Percentiles rank a stretch among this genome's conserved stretches.
Conservation (phyloP, 2,888 invertebrate genomes). For the Escarpia spicata region DNA sequence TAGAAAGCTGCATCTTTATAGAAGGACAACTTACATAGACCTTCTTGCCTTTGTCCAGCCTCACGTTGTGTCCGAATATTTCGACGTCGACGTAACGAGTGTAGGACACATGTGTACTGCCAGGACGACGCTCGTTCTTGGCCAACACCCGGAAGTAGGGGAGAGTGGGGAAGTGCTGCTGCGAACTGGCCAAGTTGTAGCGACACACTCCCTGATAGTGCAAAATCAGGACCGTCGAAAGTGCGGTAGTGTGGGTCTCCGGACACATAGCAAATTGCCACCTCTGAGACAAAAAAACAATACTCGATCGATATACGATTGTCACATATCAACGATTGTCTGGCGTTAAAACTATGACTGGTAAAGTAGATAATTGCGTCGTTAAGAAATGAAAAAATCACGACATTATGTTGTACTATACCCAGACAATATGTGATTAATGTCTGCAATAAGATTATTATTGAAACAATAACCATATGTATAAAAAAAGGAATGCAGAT, state of each 20-base stretch:
- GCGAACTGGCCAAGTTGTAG: conserved; percentile 20
- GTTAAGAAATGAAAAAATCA: background rate
- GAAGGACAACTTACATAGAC: background rate
- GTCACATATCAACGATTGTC: background rate
- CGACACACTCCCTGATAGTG: conserved; percentile 25
- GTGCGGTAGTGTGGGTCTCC: conserved; percentile 24
- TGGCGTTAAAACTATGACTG: background rate
- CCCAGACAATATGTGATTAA: too few species aligned
- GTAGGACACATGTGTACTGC: background rate
- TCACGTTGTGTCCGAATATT: conserved; percentile 13
- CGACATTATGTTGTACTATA: too few species aligned
- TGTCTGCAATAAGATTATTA: too few species aligned
- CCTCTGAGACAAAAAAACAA: background rate
- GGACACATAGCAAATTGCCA: conserved; percentile 23
- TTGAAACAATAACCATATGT: too few species aligned
- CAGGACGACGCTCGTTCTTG: conserved; percentile 5
- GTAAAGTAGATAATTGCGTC: background rate
- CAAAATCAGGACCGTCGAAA: conserved; percentile 18
- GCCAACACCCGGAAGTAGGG: conserved; percentile 13
- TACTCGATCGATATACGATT: background rate
- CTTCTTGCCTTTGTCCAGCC: background rate
- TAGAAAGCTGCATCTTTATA: background rate
- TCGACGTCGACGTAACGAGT: conserved; percentile 20
- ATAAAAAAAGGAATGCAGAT: too few species aligned
- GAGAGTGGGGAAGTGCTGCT: background rate